Percentiles rank a stretch among this genome's conserved stretches.
Conservation (phyloP, 2,888 invertebrate genomes). For the Drosophila subsilvestris region DNA sequence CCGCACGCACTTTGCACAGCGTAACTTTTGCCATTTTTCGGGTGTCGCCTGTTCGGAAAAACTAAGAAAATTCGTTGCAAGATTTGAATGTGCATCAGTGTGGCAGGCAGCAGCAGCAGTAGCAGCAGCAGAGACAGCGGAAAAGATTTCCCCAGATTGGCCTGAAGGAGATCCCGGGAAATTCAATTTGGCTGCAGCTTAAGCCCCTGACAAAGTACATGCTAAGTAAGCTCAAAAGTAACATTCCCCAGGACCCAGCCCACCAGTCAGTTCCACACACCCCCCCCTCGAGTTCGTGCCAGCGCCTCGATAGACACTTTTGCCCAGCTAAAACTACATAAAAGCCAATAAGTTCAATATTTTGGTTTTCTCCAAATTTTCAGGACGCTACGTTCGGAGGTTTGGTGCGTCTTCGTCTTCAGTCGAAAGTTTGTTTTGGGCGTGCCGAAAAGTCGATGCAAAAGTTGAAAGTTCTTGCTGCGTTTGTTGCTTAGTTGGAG, state of each 20-base stretch:
- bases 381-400: conserved; percentile 1
- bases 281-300: not conserved
- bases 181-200: conserved; percentile 76
- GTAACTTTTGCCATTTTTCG: conserved; percentile 57
- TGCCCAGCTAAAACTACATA: conserved; percentile 68
- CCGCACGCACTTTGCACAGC: conserved; percentile 63
- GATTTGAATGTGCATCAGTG: conserved; percentile 69
- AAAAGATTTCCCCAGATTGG: conserved; percentile 15
- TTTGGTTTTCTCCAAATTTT: conserved; percentile 70
- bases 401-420: conserved; percentile 10
- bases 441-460: conserved; percentile 63
- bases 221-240: conserved; percentile 77
- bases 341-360: conserved; percentile 81
- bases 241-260: conserved; percentile 42
- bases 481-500: conserved; percentile 59
- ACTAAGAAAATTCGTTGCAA: conserved; percentile 38
- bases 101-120: conserved; percentile 23
- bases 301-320: conserved; percentile 61
- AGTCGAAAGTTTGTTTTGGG: conserved; percentile 43
- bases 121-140: not conserved
- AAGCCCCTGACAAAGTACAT: conserved; percentile 73
- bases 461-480: conserved; percentile 60
- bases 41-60: conserved; percentile 31
- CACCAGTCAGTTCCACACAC: not conserved
- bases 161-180: conserved; percentile 36